phyloP scores from a whole-genome alignment of 2,113 vertebrate species.

The Notechis scutatus region DNA sequence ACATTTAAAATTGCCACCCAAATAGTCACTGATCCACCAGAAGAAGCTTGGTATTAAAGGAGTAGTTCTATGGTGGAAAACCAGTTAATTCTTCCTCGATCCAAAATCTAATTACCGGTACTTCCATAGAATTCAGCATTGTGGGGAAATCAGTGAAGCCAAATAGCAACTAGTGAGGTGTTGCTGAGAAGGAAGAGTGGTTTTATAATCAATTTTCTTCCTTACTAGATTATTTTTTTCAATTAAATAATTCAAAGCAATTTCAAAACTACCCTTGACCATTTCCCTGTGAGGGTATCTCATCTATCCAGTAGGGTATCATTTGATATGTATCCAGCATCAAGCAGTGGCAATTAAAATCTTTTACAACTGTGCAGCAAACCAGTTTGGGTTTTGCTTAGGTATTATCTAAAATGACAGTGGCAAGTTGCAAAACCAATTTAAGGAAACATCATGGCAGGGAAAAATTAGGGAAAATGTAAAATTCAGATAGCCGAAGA shows the following conservation, averaged over 20 bases:
- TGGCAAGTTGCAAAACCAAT: background rate
- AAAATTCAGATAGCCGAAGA: background rate
- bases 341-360: background rate
- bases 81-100: background rate
- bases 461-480: background rate
- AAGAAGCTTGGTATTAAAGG: background rate
- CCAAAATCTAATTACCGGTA: background rate
- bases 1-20: background rate
- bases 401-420: background rate
- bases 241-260: background rate
- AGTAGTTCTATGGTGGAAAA: background rate
- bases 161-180: background rate
- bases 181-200: background rate
- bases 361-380: background rate
- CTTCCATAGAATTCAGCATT: background rate
- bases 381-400: background rate
- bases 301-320: background rate
- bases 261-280: background rate
- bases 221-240: background rate
- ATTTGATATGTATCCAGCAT: background rate
- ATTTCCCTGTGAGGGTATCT: background rate
- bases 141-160: background rate
- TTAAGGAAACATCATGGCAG: background rate
- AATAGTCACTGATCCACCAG: background rate
- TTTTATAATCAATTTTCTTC: background rate